Evolutionary conservation across 2,888 invertebrate genomes (phyloP).

Genomic region (Drosophila colorata): DNA sequence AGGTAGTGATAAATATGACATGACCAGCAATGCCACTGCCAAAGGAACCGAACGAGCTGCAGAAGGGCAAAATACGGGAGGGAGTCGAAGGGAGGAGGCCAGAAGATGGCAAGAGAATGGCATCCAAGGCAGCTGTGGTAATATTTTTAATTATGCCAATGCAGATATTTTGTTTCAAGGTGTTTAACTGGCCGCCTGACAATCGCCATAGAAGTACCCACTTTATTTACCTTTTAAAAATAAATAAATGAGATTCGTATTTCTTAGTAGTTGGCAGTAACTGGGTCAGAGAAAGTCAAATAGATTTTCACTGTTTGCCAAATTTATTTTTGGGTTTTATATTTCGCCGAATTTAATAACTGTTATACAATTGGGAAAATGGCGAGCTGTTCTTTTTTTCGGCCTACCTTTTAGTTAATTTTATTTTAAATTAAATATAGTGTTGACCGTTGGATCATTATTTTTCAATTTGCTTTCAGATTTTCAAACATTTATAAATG

Average conservation of each 20-base stretch:
- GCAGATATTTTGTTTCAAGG: slow-evolving; percentile 38
- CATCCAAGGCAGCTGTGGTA: slow-evolving; percentile 37
- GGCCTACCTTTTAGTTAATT: no score
- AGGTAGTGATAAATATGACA: slow-evolving; percentile 77
- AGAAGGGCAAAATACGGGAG: not conserved
- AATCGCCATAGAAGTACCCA: slow-evolving; percentile 5
- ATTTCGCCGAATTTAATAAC: no score
- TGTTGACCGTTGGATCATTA: no score
- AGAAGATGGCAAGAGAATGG: no score
- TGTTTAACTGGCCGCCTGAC: slow-evolving; percentile 20
- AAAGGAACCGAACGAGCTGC: slow-evolving; percentile 24
- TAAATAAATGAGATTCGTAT: not conserved
- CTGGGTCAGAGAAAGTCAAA: not conserved
- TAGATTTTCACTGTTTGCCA: not conserved
- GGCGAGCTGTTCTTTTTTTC: no score
- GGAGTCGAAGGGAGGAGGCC: not conserved
- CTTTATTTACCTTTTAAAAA: slow-evolving; percentile 9
- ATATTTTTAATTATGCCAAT: slow-evolving; percentile 61
- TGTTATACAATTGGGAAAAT: no score
- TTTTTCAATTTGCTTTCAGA: no score
- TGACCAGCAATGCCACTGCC: slow-evolving; percentile 49
- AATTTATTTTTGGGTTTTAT: not conserved
- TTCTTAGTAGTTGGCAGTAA: not conserved
- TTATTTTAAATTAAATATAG: no score
- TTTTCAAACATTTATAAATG: no score